phyloP scores from a whole-genome alignment of 2,797 vertebrate species.

The Poeciliopsis presidionis region DNA sequence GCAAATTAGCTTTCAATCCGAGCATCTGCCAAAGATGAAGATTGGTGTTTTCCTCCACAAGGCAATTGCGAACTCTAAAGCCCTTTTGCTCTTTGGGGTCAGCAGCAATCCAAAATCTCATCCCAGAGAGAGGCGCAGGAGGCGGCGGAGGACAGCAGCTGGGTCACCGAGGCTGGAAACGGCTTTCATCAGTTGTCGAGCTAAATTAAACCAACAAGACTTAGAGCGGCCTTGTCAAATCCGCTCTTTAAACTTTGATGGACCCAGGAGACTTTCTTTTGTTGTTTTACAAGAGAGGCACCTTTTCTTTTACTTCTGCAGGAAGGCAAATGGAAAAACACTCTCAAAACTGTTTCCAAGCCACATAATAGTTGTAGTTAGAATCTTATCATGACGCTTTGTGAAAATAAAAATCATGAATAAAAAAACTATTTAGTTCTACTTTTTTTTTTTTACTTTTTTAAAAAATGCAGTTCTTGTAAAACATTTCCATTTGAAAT shows the following conservation, averaged over 20 bases:
- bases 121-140: slow-evolving; percentile 19
- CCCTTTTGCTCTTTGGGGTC: slow-evolving; percentile 38
- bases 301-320: slow-evolving; percentile 9
- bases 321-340: neutral
- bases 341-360: neutral
- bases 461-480: no score
- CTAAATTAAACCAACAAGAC: slow-evolving; percentile 41
- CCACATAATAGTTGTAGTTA: no score
- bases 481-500: no score
- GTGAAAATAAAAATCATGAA: no score
- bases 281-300: neutral
- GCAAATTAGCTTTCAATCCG: slow-evolving; percentile 53
- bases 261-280: slow-evolving; percentile 7
- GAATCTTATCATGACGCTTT: no score
- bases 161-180: slow-evolving; percentile 40
- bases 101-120: slow-evolving; percentile 46
- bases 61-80: slow-evolving; percentile 19
- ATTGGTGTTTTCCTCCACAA: slow-evolving; percentile 36
- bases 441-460: no score
- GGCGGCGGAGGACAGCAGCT: slow-evolving; percentile 11
- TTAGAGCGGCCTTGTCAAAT: slow-evolving; percentile 15
- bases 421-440: no score
- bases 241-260: slow-evolving; percentile 16
- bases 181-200: slow-evolving; percentile 38
- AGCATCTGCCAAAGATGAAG: slow-evolving; percentile 27